Conservation (phyloP, 2,888 invertebrate genomes). For the Melikaiella ostensackeni region DNA sequence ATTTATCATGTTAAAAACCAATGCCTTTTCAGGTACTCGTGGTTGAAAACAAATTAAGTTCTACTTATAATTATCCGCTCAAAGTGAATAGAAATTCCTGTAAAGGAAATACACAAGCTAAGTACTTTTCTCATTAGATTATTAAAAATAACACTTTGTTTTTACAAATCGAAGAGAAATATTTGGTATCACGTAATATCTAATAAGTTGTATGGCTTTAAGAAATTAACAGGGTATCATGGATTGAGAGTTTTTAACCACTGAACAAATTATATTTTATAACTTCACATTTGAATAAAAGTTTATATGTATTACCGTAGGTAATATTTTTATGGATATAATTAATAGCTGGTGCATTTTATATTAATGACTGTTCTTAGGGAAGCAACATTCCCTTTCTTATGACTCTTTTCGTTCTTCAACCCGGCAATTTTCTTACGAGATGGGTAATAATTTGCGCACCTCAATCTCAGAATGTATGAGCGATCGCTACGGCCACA, state of each 20-base stretch:
- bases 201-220: too few species aligned
- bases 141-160: too few species aligned
- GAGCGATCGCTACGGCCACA: background rate
- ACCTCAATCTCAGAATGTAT: background rate
- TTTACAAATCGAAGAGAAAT: too few species aligned
- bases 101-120: background rate
- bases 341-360: background rate
- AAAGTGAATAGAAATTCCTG: background rate
- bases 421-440: background rate
- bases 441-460: background rate
- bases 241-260: too few species aligned
- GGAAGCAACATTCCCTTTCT: background rate
- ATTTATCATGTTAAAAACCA: background rate
- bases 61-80: background rate
- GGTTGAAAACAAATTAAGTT: background rate
- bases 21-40: background rate
- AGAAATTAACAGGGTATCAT: too few species aligned
- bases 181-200: too few species aligned
- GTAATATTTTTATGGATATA: background rate
- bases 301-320: background rate
- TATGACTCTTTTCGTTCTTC: background rate
- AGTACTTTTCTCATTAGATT: too few species aligned
- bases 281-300: too few species aligned
- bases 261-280: too few species aligned
- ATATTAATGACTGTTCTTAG: background rate